Conservation (phyloP, 1,140 invertebrate species). For the Gryllus bimaculatus region DNA sequence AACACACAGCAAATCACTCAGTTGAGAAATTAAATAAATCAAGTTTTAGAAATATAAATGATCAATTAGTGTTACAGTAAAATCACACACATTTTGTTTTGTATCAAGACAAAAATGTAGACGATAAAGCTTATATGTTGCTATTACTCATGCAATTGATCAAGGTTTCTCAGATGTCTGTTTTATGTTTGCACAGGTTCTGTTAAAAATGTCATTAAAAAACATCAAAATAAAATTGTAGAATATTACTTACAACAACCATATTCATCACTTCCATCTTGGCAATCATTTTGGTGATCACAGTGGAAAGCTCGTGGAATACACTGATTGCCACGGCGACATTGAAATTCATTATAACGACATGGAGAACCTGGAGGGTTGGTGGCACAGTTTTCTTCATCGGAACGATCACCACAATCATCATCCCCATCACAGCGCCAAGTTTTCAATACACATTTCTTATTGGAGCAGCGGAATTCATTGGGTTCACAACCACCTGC, state of each 20-base stretch:
- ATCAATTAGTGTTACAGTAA: too few species aligned
- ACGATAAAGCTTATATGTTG: too few species aligned
- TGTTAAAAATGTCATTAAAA: not conserved
- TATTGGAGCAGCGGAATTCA: conserved; percentile 80
- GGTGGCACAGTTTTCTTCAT: conserved; percentile 57
- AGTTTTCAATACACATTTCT: conserved; percentile 80
- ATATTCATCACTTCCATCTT: conserved; percentile 82
- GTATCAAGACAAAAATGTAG: too few species aligned
- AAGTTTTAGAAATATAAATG: too few species aligned
- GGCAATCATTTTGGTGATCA: conserved; percentile 79
- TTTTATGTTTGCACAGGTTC: not conserved
- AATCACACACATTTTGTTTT: too few species aligned
- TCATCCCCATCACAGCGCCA: conserved; percentile 89
- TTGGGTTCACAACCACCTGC: conserved; percentile 80
- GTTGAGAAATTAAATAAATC: too few species aligned
- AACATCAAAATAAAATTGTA: conserved; percentile 11
- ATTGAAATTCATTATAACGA: conserved; percentile 71
- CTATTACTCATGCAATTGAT: too few species aligned
- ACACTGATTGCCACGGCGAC: conserved; percentile 68
- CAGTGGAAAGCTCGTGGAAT: conserved; percentile 91
- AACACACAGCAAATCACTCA: too few species aligned
- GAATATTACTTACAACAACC: conserved; percentile 66
- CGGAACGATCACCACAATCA: conserved; percentile 87
- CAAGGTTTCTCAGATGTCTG: not conserved
- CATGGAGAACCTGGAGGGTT: conserved; percentile 53